Evolutionary conservation across 1,140 invertebrate genomes (phyloP), one percentile per base, ranked within the genome.

Genomic region (Tetragonula clypearis): DNA sequence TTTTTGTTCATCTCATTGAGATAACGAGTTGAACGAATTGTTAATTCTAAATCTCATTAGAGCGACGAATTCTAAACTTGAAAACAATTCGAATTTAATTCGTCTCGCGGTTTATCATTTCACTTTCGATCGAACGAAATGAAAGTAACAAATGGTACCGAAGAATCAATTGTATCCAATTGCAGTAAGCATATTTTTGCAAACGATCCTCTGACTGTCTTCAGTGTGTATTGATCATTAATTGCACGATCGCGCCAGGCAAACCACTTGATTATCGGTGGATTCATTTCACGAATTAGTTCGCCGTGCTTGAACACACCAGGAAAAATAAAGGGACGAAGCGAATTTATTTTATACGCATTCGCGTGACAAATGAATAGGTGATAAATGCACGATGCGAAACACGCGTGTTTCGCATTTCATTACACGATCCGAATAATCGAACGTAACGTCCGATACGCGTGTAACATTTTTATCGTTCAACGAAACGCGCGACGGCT

Each of bases 341-440:
- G 26, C 8, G 26, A 76, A 76, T 82, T 49, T 35, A 68, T 82
- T 75, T 82, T 56, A 21, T 11, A 23, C 19, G 23, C 19, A 41
- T 21, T 12, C 23, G 41, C 62, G 58, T 62, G 60, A 62, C 60
- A 84, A 84, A 79, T 49, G 41, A 49, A 49, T 60, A 58, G 75
- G 55, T 23, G 66, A 60, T 71, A 79, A 79, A 79, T 56, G 35
- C n/a, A 58, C 21, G 66, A 78, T n/a, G 56, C 23, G n/a, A 26
- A 30, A 14, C n/a, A 35, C 53, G 30, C 81, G 74, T 69, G 74
- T 71, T 66, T 71, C 35, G 65, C 82, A 60, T 79, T 71, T 78
- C 75, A 60, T 84, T 84, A 71, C 82, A 35, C 19, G 41, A 9
- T n/a, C 15, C 66, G 55, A 78, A 71, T 60, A 71, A 77, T n/a